Evolutionary conservation across 2,113 vertebrate species (phyloP).

Genomic region (Piaya cayana): DNA sequence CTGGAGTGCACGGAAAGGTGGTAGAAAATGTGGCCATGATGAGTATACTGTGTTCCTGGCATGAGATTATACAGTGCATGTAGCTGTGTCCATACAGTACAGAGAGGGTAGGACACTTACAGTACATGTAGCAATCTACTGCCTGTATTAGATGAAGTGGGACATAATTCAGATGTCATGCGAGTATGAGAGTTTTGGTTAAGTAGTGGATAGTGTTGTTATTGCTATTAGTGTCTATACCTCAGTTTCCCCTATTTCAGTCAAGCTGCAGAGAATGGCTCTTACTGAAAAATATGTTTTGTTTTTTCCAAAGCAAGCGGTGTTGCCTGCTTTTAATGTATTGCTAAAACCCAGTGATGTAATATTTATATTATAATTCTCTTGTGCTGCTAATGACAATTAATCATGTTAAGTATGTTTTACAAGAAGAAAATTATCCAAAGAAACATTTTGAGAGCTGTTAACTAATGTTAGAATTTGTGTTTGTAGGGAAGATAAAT

Average conservation of each 20-base stretch:
- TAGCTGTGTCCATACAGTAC: not conserved
- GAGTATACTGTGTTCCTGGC: rapidly evolving
- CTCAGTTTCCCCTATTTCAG: not conserved
- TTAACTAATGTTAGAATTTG: not conserved
- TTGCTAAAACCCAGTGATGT: not conserved
- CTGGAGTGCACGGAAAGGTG: too few relatives aligned
- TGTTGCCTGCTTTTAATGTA: not conserved
- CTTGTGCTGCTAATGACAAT: not conserved
- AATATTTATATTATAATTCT: not conserved
- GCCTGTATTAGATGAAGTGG: not conserved
- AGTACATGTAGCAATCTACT: not conserved
- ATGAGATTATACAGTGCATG: rapidly evolving
- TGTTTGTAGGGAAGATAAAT: not conserved
- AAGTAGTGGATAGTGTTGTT: not conserved
- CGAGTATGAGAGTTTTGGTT: not conserved
- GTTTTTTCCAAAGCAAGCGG: not conserved
- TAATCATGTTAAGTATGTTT: not conserved
- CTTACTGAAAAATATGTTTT: not conserved
- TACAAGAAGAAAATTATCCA: not conserved
- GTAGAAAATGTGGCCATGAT: not conserved
- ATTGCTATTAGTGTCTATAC: not conserved
- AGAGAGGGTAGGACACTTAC: not conserved
- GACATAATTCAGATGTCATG: not conserved
- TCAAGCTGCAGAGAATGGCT: not conserved
- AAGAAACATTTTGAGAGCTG: not conserved